Percentiles rank a stretch among this genome's conserved stretches.
phyloP scores from a whole-genome alignment of 2,113 vertebrate species.

The Gulo gulo region DNA sequence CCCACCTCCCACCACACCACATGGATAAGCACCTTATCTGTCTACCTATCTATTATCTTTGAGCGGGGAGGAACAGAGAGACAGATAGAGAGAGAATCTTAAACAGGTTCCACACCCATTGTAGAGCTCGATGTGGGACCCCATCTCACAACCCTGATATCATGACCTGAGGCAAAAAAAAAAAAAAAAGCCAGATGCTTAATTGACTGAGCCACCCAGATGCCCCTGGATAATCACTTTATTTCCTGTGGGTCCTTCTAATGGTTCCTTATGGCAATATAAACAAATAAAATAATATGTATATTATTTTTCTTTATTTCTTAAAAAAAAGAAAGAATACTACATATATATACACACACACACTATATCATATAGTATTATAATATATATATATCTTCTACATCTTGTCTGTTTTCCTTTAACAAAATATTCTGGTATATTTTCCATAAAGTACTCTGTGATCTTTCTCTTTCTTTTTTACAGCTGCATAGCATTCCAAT shows the following conservation, averaged over 20 bases:
- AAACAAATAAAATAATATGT: neutral
- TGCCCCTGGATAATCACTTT: neutral
- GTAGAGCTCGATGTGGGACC: no score
- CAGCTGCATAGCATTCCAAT: neutral
- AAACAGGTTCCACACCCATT: no score
- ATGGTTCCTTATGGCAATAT: neutral
- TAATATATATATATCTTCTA: neutral
- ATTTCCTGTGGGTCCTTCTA: neutral
- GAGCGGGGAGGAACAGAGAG: no score
- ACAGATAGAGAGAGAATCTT: no score
- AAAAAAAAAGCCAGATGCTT: no score
- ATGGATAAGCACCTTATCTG: neutral
- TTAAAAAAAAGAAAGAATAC: neutral
- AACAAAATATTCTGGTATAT: neutral
- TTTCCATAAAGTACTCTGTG: neutral
- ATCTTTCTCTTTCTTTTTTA: neutral
- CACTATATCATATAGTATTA: neutral
- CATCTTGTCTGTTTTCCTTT: conserved; percentile 5
- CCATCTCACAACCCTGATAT: no score
- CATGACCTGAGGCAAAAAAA: no score
- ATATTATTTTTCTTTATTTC: neutral
- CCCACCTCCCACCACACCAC: neutral
- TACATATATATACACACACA: neutral
- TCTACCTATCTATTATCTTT: no score
- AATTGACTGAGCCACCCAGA: no score